These are phyloP conservation scores for Napeogenes inachia DNA, from an alignment of 2,888 invertebrate species.

Conservation along the genomic window DNA sequence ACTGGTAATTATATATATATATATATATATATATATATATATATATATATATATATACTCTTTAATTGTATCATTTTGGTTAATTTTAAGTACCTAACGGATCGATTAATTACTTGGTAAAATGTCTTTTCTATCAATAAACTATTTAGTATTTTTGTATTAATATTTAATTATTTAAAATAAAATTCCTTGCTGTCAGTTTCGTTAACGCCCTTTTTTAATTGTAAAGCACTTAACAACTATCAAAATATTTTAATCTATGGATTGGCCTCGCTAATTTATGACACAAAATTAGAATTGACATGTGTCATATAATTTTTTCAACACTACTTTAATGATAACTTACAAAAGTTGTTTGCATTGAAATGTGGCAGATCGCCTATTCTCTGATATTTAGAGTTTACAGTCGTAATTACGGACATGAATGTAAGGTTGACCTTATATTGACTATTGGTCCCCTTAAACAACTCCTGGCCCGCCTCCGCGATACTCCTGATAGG, in stretches of 20 bases:
- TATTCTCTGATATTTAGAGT: conserved; percentile 65
- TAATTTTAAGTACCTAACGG: no score
- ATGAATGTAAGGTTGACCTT: conserved; percentile 67
- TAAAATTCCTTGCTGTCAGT: background rate
- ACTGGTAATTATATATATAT: no score
- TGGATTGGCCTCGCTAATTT: conserved; percentile 14
- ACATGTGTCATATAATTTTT: conserved; percentile 28
- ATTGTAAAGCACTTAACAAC: conserved; percentile 12
- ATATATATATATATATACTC: no score
- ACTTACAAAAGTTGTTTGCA: conserved; percentile 16
- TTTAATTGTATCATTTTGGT: no score
- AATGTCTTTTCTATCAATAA: no score
- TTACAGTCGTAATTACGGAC: conserved; percentile 54
- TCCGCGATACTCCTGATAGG: conserved; percentile 39
- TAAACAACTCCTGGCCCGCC: conserved; percentile 48
- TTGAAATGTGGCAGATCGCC: conserved; percentile 72
- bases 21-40: no score
- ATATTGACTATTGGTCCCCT: conserved; percentile 60
- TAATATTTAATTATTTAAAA: no score
- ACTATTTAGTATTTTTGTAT: no score
- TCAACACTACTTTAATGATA: conserved; percentile 11
- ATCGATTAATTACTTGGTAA: no score
- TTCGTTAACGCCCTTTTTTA: conserved; percentile 11
- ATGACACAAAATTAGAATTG: conserved; percentile 21
- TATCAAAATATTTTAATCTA: conserved; percentile 22